These are phyloP conservation scores for Ophioderma brevispina DNA, from an alignment of 35 echinoderm and acorn worm species.

Conservation along the genomic window DNA sequence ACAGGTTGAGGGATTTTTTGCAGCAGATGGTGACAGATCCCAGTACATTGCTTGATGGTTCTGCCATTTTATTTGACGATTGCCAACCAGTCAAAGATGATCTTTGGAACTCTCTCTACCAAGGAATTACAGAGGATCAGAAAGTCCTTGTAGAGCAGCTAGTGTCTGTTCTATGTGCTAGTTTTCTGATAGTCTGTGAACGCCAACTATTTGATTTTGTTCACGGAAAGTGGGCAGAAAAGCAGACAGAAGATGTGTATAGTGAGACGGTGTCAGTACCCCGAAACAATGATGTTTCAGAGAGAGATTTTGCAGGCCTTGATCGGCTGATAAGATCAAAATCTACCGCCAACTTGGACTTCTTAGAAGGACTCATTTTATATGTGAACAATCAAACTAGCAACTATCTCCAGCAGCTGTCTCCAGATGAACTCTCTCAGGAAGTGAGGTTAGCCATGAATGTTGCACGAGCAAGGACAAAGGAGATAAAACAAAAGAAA, in stretches of 20 bases:
- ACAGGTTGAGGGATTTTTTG: neutral
- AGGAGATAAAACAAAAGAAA: neutral
- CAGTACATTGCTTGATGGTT: neutral
- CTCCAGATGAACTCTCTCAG: neutral
- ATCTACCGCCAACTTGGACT: neutral
- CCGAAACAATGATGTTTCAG: neutral
- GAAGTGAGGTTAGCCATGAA: neutral
- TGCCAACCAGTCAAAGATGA: neutral
- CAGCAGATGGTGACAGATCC: neutral
- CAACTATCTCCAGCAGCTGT: neutral
- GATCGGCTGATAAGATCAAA: neutral
- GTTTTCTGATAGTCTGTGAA: conserved; percentile 1
- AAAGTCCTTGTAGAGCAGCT: conserved; percentile 1
- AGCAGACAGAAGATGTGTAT: neutral
- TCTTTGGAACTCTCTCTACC: neutral
- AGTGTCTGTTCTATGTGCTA: neutral
- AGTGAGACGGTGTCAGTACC: neutral
- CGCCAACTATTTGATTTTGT: neutral
- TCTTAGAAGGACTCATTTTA: neutral
- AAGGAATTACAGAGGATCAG: neutral
- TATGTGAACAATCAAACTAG: neutral
- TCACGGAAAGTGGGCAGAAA: neutral
- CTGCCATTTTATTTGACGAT: conserved; percentile 7
- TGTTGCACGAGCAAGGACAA: neutral
- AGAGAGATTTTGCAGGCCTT: neutral